Conservation (phyloP, 2,797 vertebrate genomes). For the Ctenosaura bakeri region DNA sequence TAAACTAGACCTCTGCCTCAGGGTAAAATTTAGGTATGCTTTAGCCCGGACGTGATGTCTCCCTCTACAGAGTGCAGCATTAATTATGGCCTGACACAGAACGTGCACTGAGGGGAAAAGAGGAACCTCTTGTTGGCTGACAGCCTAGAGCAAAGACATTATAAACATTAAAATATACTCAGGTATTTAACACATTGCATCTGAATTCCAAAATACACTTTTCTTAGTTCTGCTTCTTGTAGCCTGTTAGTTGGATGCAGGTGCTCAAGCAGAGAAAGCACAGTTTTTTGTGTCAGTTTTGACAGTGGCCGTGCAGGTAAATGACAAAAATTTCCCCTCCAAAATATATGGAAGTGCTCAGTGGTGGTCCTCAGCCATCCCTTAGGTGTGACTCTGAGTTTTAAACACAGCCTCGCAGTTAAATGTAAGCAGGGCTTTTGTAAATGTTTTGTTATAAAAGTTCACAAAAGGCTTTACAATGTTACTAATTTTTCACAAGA, state of each 20-base stretch:
- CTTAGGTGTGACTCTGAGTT: background rate
- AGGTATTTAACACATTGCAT: slow-evolving; percentile 70
- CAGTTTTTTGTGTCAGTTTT: background rate
- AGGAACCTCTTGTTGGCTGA: slow-evolving; percentile 75
- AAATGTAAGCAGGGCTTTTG: background rate
- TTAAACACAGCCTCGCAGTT: background rate
- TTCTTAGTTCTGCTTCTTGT: background rate
- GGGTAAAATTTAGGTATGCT: slow-evolving; percentile 86
- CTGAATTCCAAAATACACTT: slow-evolving; percentile 43
- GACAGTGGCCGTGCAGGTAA: background rate
- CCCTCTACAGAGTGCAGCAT: slow-evolving; percentile 85
- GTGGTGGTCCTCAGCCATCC: background rate
- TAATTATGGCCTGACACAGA: slow-evolving; percentile 84
- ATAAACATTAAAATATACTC: slow-evolving; percentile 77
- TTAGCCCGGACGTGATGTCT: slow-evolving; percentile 85
- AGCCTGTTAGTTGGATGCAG: background rate
- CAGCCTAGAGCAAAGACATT: slow-evolving; percentile 76
- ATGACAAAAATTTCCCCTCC: background rate
- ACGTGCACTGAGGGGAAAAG: slow-evolving; percentile 72
- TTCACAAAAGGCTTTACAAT: background rate
- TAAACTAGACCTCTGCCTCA: slow-evolving; percentile 87
- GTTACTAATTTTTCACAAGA: background rate
- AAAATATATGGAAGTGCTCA: background rate
- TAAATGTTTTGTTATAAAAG: background rate
- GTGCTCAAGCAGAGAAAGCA: background rate